A percentile compares a stretch with the other conserved stretches of the same genome.
Conservation (phyloP, 2,888 invertebrate genomes). For the Eurytoma californica region DNA sequence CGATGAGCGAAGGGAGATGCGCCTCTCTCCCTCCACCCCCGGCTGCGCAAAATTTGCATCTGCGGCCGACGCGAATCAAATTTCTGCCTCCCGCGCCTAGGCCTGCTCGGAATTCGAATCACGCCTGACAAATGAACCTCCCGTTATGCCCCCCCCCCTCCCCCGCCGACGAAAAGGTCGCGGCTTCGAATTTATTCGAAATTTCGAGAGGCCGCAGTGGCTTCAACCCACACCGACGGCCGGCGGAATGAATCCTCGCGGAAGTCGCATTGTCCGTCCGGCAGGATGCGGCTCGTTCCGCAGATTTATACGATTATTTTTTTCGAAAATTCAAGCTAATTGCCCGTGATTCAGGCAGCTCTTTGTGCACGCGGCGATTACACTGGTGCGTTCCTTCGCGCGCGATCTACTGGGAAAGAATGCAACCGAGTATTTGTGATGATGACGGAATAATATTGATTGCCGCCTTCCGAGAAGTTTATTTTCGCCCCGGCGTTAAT, state of each 20-base stretch:
- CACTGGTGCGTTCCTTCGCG: neutral
- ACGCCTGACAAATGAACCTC: slow-evolving; percentile 46
- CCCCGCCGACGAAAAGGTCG: too few relatives aligned
- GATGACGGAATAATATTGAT: slow-evolving; percentile 10
- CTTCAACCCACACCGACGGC: too few relatives aligned
- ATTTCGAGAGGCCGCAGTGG: too few relatives aligned
- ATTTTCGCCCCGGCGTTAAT: slow-evolving; percentile 31
- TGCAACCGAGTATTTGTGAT: neutral
- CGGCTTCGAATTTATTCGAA: too few relatives aligned
- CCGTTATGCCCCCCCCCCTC: slow-evolving; percentile 6
- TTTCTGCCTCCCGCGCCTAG: slow-evolving; percentile 23
- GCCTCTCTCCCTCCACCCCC: neutral
- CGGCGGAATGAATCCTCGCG: too few relatives aligned
- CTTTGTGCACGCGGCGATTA: neutral
- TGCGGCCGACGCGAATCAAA: slow-evolving; percentile 23
- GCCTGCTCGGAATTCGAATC: slow-evolving; percentile 39
- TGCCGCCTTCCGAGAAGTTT: slow-evolving; percentile 13
- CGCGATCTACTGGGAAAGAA: too few relatives aligned
- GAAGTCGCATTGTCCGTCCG: neutral
- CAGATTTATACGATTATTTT: neutral
- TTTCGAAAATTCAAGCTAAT: neutral
- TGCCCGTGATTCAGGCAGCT: too few relatives aligned
- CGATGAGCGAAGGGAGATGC: neutral
- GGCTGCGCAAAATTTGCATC: slow-evolving; percentile 36
- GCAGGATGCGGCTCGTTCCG: neutral